Evolutionary conservation across 2,888 invertebrate species (phyloP).

Genomic region (Tenthredo amoena): DNA sequence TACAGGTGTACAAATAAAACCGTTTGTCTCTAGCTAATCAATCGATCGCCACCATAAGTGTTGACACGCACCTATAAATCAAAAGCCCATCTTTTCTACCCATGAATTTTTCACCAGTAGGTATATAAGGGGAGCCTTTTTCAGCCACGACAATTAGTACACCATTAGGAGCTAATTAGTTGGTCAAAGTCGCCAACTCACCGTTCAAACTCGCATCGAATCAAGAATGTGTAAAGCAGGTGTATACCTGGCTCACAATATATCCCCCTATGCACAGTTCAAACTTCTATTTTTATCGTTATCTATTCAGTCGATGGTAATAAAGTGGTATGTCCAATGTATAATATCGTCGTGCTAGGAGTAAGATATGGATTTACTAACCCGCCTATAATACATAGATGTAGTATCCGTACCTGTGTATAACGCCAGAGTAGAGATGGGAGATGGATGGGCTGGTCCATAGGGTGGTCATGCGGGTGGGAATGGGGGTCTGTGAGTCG

Average conservation of each 20-base stretch:
- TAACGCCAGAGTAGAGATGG: conserved; percentile 16
- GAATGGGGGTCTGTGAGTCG: conserved; percentile 54
- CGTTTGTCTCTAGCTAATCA: not conserved
- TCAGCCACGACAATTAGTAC: conserved; percentile 27
- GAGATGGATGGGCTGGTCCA: conserved; percentile 49
- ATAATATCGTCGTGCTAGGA: not conserved
- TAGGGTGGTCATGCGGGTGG: conserved; percentile 48
- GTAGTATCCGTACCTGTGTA: conserved; percentile 10
- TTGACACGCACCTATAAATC: not conserved
- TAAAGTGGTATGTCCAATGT: conserved; percentile 1
- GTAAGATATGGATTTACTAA: not conserved
- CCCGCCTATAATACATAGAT: conserved; percentile 1
- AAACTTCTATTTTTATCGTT: conserved; percentile 20
- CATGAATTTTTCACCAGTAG: conserved; percentile 26
- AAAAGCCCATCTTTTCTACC: not conserved
- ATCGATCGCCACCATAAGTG: not conserved
- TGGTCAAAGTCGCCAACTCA: conserved; percentile 21
- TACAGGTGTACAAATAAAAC: not conserved
- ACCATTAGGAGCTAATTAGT: conserved; percentile 44
- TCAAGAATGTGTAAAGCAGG: not conserved
- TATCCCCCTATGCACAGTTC: not conserved
- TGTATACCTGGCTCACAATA: not conserved
- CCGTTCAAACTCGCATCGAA: not conserved
- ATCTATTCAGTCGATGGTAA: conserved; percentile 4
- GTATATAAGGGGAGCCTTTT: not conserved